Evolutionary conservation across 37 sponge, comb jelly and placozoan genomes (phyloP).

Genomic region (Amphimedon queenslandica): DNA sequence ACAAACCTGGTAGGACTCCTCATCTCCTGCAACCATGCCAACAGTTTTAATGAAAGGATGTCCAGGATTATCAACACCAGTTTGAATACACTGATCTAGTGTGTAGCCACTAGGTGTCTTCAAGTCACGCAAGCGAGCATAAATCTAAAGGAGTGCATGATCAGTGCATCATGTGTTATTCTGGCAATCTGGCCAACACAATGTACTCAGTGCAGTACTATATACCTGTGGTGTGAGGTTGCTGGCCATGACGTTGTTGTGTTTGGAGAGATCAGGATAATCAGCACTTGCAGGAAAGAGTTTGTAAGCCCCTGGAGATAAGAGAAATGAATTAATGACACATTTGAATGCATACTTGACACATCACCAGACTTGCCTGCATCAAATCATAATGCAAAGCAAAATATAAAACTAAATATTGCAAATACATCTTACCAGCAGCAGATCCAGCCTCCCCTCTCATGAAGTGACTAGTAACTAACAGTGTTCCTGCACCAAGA

Average conservation of each 20-base stretch:
- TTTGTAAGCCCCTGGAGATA: conserved; percentile 14
- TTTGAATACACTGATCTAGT: conserved; percentile 24
- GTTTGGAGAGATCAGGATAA: conserved; percentile 11
- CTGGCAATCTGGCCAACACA: background rate
- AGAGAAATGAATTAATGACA: no score
- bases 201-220: background rate
- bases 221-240: conserved; percentile 11
- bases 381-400: no score
- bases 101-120: conserved; percentile 56
- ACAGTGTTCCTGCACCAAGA: conserved; percentile 1
- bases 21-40: conserved; percentile 17
- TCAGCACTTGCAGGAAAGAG: conserved; percentile 3
- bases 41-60: conserved; percentile 33
- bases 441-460: background rate
- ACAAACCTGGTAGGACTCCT: conserved; percentile 15
- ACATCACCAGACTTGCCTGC: no score
- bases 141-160: conserved; percentile 5
- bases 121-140: conserved; percentile 27
- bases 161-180: background rate
- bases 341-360: no score
- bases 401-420: no score
- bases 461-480: background rate
- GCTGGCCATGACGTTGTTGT: conserved; percentile 6
- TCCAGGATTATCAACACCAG: conserved; percentile 33
- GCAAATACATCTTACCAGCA: conserved; percentile 4